Percentiles rank a stretch among this genome's conserved stretches.
Conservation (phyloP, 2,113 vertebrate species). For the Chaetura pelagica region DNA sequence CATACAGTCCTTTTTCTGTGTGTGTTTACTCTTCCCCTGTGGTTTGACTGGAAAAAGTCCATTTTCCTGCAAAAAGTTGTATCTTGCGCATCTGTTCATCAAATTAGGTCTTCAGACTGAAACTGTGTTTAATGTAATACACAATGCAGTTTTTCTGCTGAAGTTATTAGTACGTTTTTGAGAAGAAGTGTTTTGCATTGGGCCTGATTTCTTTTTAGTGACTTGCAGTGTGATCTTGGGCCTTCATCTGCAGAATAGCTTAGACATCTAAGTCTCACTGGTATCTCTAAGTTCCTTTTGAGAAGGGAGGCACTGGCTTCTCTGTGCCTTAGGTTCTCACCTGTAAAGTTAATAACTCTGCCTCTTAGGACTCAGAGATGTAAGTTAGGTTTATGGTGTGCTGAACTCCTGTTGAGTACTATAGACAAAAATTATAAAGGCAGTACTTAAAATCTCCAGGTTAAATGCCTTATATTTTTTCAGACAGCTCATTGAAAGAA, state of each 20-base stretch:
- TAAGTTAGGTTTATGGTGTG: background rate
- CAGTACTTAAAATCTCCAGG: background rate
- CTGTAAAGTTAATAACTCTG: background rate
- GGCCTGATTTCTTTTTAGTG: background rate
- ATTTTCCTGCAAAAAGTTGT: background rate
- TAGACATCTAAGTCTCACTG: background rate
- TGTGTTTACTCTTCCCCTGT: background rate
- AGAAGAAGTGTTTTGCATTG: background rate
- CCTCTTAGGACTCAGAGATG: background rate
- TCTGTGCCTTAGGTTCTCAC: background rate
- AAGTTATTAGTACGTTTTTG: background rate
- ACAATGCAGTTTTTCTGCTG: background rate
- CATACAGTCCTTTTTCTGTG: background rate
- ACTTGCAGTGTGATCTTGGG: background rate
- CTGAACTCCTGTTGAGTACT: background rate
- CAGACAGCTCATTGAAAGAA: background rate
- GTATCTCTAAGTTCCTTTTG: background rate
- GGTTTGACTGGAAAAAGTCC: background rate
- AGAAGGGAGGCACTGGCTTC: background rate
- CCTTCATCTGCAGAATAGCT: background rate
- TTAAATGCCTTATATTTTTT: background rate
- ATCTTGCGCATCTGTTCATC: background rate
- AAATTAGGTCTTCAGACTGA: background rate
- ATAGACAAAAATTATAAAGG: background rate
- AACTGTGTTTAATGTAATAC: background rate